Base-by-base conservation (phyloP, 2,113 vertebrate genomes). In the Strix uralensis region DNA sequence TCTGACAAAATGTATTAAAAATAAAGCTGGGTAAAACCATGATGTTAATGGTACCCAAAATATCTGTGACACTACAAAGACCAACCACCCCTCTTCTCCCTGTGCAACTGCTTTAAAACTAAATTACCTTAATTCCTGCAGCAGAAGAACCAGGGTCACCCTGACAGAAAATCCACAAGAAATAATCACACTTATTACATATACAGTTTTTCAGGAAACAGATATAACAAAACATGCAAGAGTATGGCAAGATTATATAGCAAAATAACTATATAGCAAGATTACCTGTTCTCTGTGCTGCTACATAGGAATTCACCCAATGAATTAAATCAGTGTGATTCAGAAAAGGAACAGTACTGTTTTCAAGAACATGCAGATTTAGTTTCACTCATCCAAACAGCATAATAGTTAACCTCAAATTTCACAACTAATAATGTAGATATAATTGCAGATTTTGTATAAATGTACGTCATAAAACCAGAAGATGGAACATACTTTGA, bases 121-220 rank as follows among this genome's bases (percentile, higher is more conserved):
- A 40, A 59, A 57, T 97, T 98, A 99, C 99, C 99, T 99, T 99
- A 95, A 99, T 99, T 96, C 99, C 99, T 73, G 99, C 99, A n/a
- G 99, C 99, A 92, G 99, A 99, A 8, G 99, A 99, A 75, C 99
- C 99, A 15, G 99, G 98, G 80, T 99, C 99, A 92, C 99, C 99
- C 99, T 99, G 89, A 88, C 82, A 95, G 23, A 81, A 97, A 97
- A 98, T 70, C 40, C 96, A 96, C n/a, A 94, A 95, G 90, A 97
- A 96, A 96, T 29, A 86, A 91, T 97, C 81, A 97, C 32, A 58
- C 18, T 81, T 87, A 73, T 54, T 70, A 69, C 36, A 54, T 27
- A 54, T 21, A 78, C 32, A 54, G n/a, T 66, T 36, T 79, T 72
- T 46, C 5, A 96, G 21, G 61, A 84, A 96, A 79, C 54, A 84